Evolutionary conservation across 2,113 vertebrate genomes (phyloP).

Genomic region (Corydoras maculifer): DNA sequence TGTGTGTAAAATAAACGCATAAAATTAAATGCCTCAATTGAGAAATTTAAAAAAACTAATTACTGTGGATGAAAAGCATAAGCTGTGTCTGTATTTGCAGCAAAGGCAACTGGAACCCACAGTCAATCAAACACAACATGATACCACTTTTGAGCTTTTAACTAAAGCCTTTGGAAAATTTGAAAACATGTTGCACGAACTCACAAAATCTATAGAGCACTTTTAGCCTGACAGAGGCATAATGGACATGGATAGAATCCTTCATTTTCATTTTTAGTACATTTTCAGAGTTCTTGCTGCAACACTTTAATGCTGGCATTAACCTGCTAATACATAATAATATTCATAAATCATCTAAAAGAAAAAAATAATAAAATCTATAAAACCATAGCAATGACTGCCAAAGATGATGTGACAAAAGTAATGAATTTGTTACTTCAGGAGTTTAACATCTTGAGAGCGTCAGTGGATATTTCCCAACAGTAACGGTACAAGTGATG

Average conservation of each 20-base stretch:
- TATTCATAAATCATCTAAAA: no score
- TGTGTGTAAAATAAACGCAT: no score
- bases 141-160: neutral
- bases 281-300: neutral
- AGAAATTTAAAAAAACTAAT: slow-evolving; percentile 21
- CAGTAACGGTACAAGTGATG: no score
- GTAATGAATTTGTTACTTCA: no score
- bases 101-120: neutral
- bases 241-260: neutral
- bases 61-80: neutral
- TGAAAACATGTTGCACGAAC: neutral
- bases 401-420: no score
- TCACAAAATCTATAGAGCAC: neutral
- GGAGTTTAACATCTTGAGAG: no score
- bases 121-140: neutral
- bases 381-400: no score
- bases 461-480: no score
- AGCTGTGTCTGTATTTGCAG: neutral
- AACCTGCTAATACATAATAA: no score
- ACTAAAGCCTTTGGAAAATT: slow-evolving; percentile 8
- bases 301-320: no score
- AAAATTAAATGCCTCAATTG: no score
- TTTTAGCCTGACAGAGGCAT: neutral
- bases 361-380: no score
- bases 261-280: neutral